These are phyloP conservation scores for Galaxias olidus DNA, from an alignment of 2,797 vertebrate species.

Conservation along the genomic window DNA sequence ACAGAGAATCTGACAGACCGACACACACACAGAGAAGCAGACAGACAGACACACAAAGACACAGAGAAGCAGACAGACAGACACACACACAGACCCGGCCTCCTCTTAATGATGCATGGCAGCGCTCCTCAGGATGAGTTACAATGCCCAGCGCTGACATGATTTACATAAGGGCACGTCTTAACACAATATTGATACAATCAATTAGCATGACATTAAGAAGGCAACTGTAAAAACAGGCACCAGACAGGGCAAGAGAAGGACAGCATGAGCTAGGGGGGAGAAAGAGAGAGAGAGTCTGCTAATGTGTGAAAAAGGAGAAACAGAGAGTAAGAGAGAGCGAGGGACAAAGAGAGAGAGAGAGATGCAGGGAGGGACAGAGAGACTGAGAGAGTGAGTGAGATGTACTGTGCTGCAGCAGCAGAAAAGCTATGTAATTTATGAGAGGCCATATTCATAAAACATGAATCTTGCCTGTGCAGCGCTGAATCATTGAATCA, in stretches of 20 bases:
- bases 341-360: constrained; percentile 2
- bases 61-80: background rate
- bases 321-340: background rate
- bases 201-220: constrained; percentile 33
- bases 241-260: constrained; percentile 17
- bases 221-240: constrained; percentile 11
- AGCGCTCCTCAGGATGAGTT: background rate
- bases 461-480: constrained; percentile 73
- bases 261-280: background rate
- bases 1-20: constrained; percentile 9
- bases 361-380: background rate
- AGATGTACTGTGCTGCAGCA: constrained; percentile 40
- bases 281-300: background rate
- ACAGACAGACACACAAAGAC: background rate
- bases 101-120: background rate
- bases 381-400: constrained; percentile 3
- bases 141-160: constrained; percentile 6
- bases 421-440: constrained; percentile 61
- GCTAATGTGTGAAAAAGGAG: background rate
- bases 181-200: constrained; percentile 29
- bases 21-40: constrained; percentile 24
- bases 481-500: constrained; percentile 64
- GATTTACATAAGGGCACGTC: constrained; percentile 7
- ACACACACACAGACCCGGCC: background rate
- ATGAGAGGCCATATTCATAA: constrained; percentile 63